Evolutionary conservation across 2,113 vertebrate genomes (phyloP).

Genomic region (Phasianus colchicus): DNA sequence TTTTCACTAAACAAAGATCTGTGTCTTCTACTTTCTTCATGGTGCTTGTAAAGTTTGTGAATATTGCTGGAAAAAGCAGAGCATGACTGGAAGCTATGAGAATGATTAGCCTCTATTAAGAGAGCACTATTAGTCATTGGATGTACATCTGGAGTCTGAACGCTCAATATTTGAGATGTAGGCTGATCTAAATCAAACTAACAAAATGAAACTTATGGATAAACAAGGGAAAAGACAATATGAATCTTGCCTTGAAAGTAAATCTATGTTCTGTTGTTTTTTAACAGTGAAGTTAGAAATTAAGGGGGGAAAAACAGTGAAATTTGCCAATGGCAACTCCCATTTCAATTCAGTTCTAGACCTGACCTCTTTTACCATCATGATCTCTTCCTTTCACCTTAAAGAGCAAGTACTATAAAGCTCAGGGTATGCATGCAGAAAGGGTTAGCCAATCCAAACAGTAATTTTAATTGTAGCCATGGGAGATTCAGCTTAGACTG

Average conservation of each 20-base stretch:
- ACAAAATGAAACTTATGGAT: not conserved
- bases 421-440: not conserved
- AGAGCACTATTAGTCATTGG: not conserved
- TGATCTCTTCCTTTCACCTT: slow-evolving; percentile 2
- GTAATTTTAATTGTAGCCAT: slow-evolving; percentile 53
- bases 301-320: not conserved
- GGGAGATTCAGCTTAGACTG: slow-evolving; percentile 29
- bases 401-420: not conserved
- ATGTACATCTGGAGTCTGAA: not conserved
- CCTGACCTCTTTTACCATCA: not conserved
- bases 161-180: not conserved
- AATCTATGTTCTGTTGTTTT: not conserved
- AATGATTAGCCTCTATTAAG: not conserved
- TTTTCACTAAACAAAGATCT: not conserved
- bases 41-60: not conserved
- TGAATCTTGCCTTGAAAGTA: not conserved
- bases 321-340: not conserved
- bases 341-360: slow-evolving; percentile 3
- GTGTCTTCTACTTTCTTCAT: not conserved
- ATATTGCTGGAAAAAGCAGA: not conserved
- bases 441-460: not conserved
- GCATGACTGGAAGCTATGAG: not conserved
- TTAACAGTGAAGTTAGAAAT: not conserved
- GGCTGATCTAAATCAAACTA: not conserved
- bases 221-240: not conserved